Evolutionary conservation across 2,888 invertebrate genomes (phyloP), one percentile per base, ranked within the genome.

Genomic region (Ceraclea dissimilis): DNA sequence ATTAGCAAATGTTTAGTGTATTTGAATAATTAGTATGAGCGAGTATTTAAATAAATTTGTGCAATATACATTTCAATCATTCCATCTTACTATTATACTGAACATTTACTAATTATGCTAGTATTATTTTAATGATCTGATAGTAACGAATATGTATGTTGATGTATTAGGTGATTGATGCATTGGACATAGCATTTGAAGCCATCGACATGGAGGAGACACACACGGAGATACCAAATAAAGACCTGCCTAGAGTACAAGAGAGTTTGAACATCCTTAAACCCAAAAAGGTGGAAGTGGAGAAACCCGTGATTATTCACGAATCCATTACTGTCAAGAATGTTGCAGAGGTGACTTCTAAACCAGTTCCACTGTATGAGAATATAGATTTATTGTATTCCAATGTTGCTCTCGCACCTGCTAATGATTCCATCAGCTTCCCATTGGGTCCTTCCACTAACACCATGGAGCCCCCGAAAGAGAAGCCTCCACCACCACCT

Each of bases 401-500:
- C 63, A 74, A 71, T 52, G 63, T 66, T 2, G 61, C 51, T 4
- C 65, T 68, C 31, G 16, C 39, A 2, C 69, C 70, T 26, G 68
- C 64, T 52, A 58, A 54, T 31, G 61, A 61, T 22, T 17, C 64
- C 49, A 57, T 60, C 20, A 72, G 73, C 1, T 83, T 83, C 64
- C 79, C 76, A 22, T 67, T 84, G 65, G 81, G 82, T 60, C 71
- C 83, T 63, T 79, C 83, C 1, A 71, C 78, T 5, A 79, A 79
- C 66, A 75, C 71, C 43, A 62, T 84, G 66, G 87, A 89, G 66
- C 90, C 90, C 13, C 89, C 89, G n/a, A 88, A 84, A 66, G 90
- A 90, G 67, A 90, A 90, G 66, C 92, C 91, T 22, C 91, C 91
- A 1, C 91, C 91, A 11, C 88, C 88, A 2, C 89, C 89, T 0